Evolutionary conservation across 2,797 vertebrate species (phyloP).

Genomic region (Synaphobranchus kaupii): DNA sequence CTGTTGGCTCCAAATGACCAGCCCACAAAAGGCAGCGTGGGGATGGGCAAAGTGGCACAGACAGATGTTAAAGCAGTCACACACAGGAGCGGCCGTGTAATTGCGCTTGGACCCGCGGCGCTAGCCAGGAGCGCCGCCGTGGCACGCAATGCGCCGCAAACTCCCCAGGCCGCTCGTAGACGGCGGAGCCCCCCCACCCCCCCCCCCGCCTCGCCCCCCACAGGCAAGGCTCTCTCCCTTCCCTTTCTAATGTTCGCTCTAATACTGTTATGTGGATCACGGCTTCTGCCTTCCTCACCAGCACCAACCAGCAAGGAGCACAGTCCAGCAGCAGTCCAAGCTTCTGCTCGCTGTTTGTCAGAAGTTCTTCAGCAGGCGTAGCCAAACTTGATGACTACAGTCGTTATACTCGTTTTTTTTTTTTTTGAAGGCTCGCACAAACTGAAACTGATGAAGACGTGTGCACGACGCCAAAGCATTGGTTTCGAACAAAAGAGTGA

Average conservation of each 20-base stretch:
- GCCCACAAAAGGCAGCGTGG: constrained; percentile 49
- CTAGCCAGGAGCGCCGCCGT: constrained; percentile 49
- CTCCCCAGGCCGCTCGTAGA: constrained; percentile 52
- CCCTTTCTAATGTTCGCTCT: background rate
- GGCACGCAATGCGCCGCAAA: constrained; percentile 61
- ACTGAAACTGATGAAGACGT: background rate
- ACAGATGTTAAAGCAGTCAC: constrained; percentile 59
- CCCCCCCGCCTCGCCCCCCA: background rate
- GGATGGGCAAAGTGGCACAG: constrained; percentile 46
- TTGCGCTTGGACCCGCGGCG: constrained; percentile 54
- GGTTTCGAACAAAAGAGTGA: background rate
- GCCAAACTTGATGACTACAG: background rate
- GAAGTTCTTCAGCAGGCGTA: background rate
- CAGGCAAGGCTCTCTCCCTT: background rate
- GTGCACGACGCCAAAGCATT: background rate
- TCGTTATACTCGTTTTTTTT: background rate
- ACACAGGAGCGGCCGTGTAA: constrained; percentile 44
- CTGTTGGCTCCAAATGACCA: constrained; percentile 51
- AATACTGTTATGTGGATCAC: background rate
- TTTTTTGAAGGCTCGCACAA: background rate
- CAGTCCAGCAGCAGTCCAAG: background rate
- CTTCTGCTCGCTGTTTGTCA: background rate
- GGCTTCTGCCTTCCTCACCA: background rate
- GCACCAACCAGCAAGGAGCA: background rate
- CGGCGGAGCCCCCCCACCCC: background rate